phyloP scores from a whole-genome alignment of 1,140 invertebrate species.

The Oncopeltus fasciatus region DNA sequence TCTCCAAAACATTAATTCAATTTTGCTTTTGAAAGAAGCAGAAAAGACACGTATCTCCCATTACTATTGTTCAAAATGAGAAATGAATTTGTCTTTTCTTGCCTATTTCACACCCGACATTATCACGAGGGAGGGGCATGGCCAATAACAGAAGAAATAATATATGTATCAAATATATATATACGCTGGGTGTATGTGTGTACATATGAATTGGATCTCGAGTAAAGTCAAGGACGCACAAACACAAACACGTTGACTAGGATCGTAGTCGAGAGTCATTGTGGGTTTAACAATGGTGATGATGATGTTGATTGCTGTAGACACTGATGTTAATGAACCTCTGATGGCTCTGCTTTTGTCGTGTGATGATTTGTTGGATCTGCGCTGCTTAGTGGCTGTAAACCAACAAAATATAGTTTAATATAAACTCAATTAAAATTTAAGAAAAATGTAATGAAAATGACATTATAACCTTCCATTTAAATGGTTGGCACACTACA shows the following conservation, averaged over 20 bases:
- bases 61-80: no score
- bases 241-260: conserved; percentile 2
- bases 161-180: not conserved
- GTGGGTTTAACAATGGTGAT: not conserved
- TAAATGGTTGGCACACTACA: no score
- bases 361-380: conserved; percentile 48
- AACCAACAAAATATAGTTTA: no score
- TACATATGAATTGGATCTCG: not conserved
- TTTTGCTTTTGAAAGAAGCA: no score
- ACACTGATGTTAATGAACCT: conserved; percentile 23
- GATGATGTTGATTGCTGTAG: not conserved
- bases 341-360: conserved; percentile 41
- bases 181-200: not conserved
- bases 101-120: not conserved
- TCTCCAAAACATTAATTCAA: no score
- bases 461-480: no score
- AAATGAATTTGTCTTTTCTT: no score
- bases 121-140: not conserved
- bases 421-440: no score
- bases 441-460: no score
- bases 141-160: not conserved
- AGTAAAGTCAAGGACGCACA: not conserved
- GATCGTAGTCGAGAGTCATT: not conserved
- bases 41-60: no score
- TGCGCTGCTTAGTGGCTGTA: conserved; percentile 44